Percentiles rank a stretch among this genome's conserved stretches.
Conservation (phyloP, 2,888 invertebrate species). For the Creontiades dilutus region DNA sequence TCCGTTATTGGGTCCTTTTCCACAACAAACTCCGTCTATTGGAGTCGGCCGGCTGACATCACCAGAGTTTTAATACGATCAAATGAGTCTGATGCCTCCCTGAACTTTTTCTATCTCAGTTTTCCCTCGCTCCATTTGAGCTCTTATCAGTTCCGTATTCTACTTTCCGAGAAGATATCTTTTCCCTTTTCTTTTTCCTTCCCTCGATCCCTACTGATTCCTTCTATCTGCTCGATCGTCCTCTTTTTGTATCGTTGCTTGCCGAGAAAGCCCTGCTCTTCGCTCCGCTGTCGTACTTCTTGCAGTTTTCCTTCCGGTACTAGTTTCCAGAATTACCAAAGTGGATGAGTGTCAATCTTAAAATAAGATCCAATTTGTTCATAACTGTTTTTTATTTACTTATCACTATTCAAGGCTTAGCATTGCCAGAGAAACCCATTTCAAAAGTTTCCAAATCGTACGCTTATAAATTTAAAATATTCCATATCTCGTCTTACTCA, state of each 20-base stretch:
- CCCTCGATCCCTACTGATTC: constrained; percentile 14
- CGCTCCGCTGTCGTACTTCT: constrained; percentile 3
- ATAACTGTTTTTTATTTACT: too few species aligned
- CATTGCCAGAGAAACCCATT: too few species aligned
- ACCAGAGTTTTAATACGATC: constrained; percentile 55
- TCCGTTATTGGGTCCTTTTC: constrained; percentile 52
- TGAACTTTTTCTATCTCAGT: constrained; percentile 55
- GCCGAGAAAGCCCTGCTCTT: background rate
- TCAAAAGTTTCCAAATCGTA: too few species aligned
- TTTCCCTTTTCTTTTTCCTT: background rate
- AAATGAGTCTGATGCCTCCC: constrained; percentile 50
- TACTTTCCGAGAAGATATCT: constrained; percentile 50
- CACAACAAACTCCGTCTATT: background rate
- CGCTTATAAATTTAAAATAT: too few species aligned
- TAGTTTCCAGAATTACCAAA: background rate
- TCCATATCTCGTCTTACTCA: too few species aligned
- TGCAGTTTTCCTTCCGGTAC: constrained; percentile 1
- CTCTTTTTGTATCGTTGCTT: background rate
- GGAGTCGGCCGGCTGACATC: constrained; percentile 34
- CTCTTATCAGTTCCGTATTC: constrained; percentile 53
- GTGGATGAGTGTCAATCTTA: too few species aligned
- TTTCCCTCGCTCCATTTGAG: constrained; percentile 19
- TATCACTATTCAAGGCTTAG: too few species aligned
- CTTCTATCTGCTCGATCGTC: constrained; percentile 48
- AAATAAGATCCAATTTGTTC: too few species aligned